phyloP scores from a whole-genome alignment of 2,797 vertebrate species.

The Selene dorsalis region DNA sequence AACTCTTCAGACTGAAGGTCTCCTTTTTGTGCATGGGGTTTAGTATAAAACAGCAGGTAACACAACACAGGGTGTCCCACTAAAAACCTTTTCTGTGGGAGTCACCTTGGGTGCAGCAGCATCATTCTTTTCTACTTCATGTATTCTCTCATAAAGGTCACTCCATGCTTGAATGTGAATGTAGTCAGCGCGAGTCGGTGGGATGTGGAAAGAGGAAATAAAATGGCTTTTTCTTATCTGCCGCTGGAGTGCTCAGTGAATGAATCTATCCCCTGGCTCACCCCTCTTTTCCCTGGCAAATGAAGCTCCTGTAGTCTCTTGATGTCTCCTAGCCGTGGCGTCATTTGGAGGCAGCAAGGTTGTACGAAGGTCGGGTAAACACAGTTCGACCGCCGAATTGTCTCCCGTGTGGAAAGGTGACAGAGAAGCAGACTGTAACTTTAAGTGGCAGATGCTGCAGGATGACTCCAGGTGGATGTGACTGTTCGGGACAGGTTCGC shows the following conservation, averaged over 20 bases:
- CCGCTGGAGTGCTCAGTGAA: constrained; percentile 31
- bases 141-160: constrained; percentile 71
- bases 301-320: constrained; percentile 27
- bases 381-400: constrained; percentile 34
- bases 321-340: constrained; percentile 38
- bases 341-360: constrained; percentile 52
- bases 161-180: constrained; percentile 40
- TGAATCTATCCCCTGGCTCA: constrained; percentile 38
- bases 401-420: constrained; percentile 13
- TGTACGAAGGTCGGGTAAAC: constrained; percentile 63
- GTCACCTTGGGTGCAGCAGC: constrained; percentile 30
- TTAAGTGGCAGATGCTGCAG: constrained; percentile 35
- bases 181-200: constrained; percentile 30
- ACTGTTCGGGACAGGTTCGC: constrained; percentile 16
- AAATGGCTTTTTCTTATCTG: constrained; percentile 69
- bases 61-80: constrained; percentile 27
- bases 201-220: constrained; percentile 49
- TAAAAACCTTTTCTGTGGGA: constrained; percentile 34
- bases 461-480: constrained; percentile 14
- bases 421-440: constrained; percentile 17
- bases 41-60: constrained; percentile 41
- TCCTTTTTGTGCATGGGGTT: constrained; percentile 17
- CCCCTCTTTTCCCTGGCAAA: constrained; percentile 39
- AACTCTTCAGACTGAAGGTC: constrained; percentile 34
- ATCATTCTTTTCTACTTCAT: constrained; percentile 22